These are phyloP conservation scores for Marmota monax DNA, from an alignment of 2,113 vertebrate genomes.

Conservation along the genomic window DNA sequence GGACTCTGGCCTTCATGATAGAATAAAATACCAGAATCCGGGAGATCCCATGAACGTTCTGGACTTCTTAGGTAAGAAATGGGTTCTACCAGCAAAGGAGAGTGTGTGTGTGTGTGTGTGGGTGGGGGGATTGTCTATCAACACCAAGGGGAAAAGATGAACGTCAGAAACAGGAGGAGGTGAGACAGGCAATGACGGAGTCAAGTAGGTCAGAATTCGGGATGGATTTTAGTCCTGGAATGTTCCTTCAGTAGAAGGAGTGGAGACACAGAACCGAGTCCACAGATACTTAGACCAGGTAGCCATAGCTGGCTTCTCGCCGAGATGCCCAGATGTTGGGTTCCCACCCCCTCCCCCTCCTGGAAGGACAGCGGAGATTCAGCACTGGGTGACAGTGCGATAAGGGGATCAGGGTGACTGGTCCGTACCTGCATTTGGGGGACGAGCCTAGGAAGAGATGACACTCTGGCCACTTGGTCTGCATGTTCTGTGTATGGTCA, in stretches of 20 bases:
- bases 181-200: background rate
- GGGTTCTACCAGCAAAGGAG: background rate
- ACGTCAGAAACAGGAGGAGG: background rate
- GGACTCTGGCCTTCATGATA: constrained; percentile 92
- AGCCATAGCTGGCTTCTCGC: background rate
- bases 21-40: constrained; percentile 93
- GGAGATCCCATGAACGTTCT: constrained; percentile 94
- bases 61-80: constrained; percentile 67
- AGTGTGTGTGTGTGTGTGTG: too few relatives aligned
- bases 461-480: background rate
- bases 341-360: background rate
- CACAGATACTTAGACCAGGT: background rate
- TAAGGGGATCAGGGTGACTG: background rate
- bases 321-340: background rate
- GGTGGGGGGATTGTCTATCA: background rate
- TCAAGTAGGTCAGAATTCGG: background rate
- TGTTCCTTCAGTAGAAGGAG: background rate
- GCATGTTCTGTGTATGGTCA: too few relatives aligned
- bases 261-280: background rate
- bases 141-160: background rate
- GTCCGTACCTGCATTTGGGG: background rate
- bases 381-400: too few relatives aligned
- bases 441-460: too few relatives aligned
- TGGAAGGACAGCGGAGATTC: background rate
- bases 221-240: background rate